These are phyloP conservation scores for Tinea pellionella DNA, from an alignment of 2,888 invertebrate species.

Conservation along the genomic window DNA sequence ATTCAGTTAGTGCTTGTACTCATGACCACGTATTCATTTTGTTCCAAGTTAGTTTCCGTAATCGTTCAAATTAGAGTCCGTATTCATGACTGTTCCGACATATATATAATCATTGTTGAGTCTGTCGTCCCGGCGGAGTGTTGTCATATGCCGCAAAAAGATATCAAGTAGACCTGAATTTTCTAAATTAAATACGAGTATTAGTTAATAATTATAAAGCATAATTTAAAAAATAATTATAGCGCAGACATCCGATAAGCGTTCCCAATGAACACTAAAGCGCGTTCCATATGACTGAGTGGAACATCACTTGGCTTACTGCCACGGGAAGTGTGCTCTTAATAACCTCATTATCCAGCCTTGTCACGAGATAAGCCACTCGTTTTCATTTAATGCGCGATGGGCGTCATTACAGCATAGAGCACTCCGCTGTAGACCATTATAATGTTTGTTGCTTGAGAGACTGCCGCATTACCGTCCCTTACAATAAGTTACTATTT, in stretches of 20 bases:
- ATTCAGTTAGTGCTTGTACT: too few species aligned
- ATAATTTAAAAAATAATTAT: neutral
- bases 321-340: slow-evolving; percentile 16
- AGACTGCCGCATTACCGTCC: slow-evolving; percentile 5
- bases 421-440: slow-evolving; percentile 48
- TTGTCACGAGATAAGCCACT: slow-evolving; percentile 42
- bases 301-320: slow-evolving; percentile 12
- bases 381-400: slow-evolving; percentile 50
- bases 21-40: too few species aligned
- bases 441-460: slow-evolving; percentile 21
- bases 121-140: too few species aligned
- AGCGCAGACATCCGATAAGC: neutral
- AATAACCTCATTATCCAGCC: slow-evolving; percentile 33
- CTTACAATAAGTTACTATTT: neutral
- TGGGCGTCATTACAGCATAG: slow-evolving; percentile 44
- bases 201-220: neutral
- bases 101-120: too few species aligned
- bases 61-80: too few species aligned
- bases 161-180: too few species aligned
- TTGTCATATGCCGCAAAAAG: too few species aligned
- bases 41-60: too few species aligned
- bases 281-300: slow-evolving; percentile 6
- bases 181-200: too few species aligned
- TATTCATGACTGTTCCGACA: too few species aligned
- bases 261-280: neutral